Base-by-base conservation (phyloP, 2,888 invertebrate genomes). In the Platycheirus rosarum region DNA sequence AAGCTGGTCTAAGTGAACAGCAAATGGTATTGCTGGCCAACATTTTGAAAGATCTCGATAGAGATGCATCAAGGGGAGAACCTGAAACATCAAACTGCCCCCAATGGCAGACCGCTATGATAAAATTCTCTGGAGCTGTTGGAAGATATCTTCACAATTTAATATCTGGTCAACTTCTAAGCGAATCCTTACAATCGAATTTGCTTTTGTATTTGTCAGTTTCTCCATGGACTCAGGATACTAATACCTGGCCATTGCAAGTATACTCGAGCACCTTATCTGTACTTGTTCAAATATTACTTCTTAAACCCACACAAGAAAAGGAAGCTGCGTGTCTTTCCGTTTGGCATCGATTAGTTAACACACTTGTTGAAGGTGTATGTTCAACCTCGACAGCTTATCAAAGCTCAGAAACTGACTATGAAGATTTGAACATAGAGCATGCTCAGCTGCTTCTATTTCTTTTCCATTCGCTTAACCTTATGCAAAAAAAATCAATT, bases 401-500 rank as follows among this genome's bases (percentile, higher is more conserved):
- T 57, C 85, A 88, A 49, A 85, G 85, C 51, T 86, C 87, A 42
- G 90, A 91, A 65, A 69, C 87, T 1, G 91, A 91, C 70, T 89
- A 88, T 76, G 90, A 90, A 93, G 98, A 98, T 92, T 91, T 98
- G 77, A 98, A 98, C 90, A 97, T 98, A 57, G 98, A 98, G 89
- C 98, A 98, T 90, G 96, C 97, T 0, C 98, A 98, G 90, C 92
- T 98, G 37, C 91, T 98, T 84, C 92, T 98, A 7, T 98, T 98
- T 89, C 92, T 98, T 9, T 98, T 98, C 91, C 98, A 98, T 90
- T 97, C 97, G 0, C 91, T 98, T 76, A 97, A 97, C 86, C 92
- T 98, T 80, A 97, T 98, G 97, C 97, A 98, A 91, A 98, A 98
- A 91, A 98, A 98, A 90, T 95, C 96, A 1, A 96, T 98, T 1